These are phyloP conservation scores for Nansenia antarctica DNA, from an alignment of 2,113 vertebrate species.

Conservation along the genomic window DNA sequence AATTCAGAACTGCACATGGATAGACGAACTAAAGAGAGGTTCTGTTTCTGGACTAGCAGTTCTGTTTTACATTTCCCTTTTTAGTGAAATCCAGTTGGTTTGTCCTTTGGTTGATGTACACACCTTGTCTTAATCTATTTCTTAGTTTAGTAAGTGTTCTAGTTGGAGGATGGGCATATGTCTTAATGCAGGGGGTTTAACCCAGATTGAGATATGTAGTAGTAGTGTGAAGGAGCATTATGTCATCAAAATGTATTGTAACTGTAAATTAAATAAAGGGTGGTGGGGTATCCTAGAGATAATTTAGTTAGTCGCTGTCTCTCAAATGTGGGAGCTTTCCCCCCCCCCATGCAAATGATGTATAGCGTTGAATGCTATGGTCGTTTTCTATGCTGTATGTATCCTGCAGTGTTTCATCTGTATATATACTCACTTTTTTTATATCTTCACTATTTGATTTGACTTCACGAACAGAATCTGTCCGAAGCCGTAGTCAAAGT, in stretches of 20 bases:
- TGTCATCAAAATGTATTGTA: slow-evolving; percentile 9
- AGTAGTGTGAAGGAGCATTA: slow-evolving; percentile 5
- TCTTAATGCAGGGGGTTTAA: slow-evolving; percentile 3
- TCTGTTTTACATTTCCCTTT: background rate
- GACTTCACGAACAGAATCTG: slow-evolving; percentile 85
- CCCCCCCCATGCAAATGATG: slow-evolving; percentile 6
- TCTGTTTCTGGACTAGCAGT: background rate
- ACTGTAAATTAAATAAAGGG: background rate
- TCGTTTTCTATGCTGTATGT: slow-evolving; percentile 68
- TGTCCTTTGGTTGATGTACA: slow-evolving; percentile 7
- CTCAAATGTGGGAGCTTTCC: background rate
- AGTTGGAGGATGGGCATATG: background rate
- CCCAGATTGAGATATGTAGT: slow-evolving; percentile 1
- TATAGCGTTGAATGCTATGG: slow-evolving; percentile 38
- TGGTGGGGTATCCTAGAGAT: background rate
- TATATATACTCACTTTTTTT: slow-evolving; percentile 74
- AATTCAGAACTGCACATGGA: background rate
- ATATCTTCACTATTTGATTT: slow-evolving; percentile 80
- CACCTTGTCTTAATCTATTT: background rate
- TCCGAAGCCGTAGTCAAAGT: slow-evolving; percentile 85
- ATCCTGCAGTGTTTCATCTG: slow-evolving; percentile 75
- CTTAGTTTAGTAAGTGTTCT: background rate
- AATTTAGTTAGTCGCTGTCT: slow-evolving; percentile 13
- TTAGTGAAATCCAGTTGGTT: background rate
- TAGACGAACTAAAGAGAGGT: background rate